These are phyloP conservation scores for Rhimphoctona megacephalus DNA, from an alignment of 2,888 invertebrate genomes.

Conservation along the genomic window DNA sequence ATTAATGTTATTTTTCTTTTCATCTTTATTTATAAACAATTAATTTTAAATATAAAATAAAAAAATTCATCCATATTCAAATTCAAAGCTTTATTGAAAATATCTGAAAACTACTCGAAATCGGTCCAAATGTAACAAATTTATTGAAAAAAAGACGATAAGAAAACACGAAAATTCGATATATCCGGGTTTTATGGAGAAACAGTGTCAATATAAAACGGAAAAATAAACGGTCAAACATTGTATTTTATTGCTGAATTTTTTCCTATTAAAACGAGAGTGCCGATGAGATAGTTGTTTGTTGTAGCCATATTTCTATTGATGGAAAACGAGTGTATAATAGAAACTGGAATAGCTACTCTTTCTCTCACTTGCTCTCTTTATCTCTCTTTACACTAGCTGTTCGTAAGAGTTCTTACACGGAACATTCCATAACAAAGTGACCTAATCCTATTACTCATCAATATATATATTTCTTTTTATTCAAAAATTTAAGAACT, in stretches of 20 bases:
- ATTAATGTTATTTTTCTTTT: no score
- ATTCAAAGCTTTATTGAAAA: not conserved
- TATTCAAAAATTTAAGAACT: no score
- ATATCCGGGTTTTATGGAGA: not conserved
- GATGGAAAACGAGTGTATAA: slow-evolving; percentile 60
- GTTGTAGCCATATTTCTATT: slow-evolving; percentile 51
- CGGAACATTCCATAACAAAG: not conserved
- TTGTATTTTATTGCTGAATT: slow-evolving; percentile 47
- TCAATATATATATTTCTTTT: no score
- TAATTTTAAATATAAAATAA: no score
- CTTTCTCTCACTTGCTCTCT: slow-evolving; percentile 9
- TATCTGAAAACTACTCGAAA: not conserved
- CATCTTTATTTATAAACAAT: no score
- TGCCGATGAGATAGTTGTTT: slow-evolving; percentile 35
- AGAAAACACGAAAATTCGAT: not conserved
- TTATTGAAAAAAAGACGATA: not conserved
- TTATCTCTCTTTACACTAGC: slow-evolving; percentile 19
- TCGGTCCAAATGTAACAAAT: not conserved
- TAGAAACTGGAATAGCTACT: slow-evolving; percentile 57
- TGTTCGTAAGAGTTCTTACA: slow-evolving; percentile 2
- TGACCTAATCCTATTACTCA: not conserved
- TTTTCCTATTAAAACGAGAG: slow-evolving; percentile 54
- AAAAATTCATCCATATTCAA: not conserved
- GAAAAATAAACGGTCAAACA: slow-evolving; percentile 38
- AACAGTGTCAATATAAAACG: not conserved